Base-by-base conservation (phyloP, 2,113 vertebrate genomes). In the Loxodonta africana region DNA sequence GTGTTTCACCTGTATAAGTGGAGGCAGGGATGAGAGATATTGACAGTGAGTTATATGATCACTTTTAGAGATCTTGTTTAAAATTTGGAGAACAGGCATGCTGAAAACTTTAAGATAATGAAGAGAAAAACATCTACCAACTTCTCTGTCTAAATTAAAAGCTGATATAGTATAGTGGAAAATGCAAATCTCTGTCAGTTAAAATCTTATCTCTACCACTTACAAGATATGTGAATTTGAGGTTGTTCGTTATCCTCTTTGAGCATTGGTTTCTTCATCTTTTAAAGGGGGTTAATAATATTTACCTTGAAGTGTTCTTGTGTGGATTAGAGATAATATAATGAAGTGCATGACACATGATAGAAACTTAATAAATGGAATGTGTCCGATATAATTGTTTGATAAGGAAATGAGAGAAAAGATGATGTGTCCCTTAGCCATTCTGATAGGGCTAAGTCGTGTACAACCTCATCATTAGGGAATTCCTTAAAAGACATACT, bases 381-480 rank as follows among this genome's bases (percentile, higher is more conserved):
- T 83, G 25, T 60, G 25, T 12, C 23, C n/a, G 86, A 65, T 23
- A 90, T 67, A 92, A 83, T 83, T 83, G 18, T 20, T 83, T 5
- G 65, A 53, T 90, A 37, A 92, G 11, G 71, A 77, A 73, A 53
- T 17, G 11, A 62, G 41, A 84, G 23, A 89, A 90, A 77, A 0
- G 10, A 48, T 94, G 62, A 92, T 53, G 37, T 90, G 20, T 90
- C 46, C 4, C 91, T 73, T 51, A 97, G 71, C 26, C 84, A 83
- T 95, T 95, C 46, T 67, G 86, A 87, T 74, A 87, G 88, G 53
- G 37, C 21, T 90, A 69, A n/a, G 63, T 53, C 44, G 83, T 74
- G 62, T 15, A 23, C 25, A 83, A 30, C 94, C 95, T 83, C 93
- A 92, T 33, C 48, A 67, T 30, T 84, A 85, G 46, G 91, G 7